A percentile compares a stretch with the other conserved stretches of the same genome.
phyloP scores from a whole-genome alignment of 2,888 invertebrate species.

The Dusona sp. region DNA sequence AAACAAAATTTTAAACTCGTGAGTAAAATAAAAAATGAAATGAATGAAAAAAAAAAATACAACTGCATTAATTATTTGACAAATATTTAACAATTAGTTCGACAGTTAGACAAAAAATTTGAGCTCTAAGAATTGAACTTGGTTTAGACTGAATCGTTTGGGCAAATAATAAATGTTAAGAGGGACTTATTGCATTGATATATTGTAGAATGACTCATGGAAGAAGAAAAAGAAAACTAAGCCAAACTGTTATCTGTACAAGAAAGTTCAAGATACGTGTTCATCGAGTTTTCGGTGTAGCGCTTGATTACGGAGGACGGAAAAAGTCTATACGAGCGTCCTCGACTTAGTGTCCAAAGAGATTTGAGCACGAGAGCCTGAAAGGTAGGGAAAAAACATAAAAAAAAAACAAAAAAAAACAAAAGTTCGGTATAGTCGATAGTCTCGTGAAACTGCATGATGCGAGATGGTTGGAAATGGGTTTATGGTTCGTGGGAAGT shows the following conservation, averaged over 20 bases:
- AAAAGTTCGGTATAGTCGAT: constrained; percentile 5
- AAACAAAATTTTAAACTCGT: too few species aligned
- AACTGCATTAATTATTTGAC: too few species aligned
- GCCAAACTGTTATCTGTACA: not conserved
- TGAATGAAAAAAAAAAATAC: too few species aligned
- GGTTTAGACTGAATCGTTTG: not conserved
- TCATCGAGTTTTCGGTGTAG: not conserved
- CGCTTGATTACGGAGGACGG: not conserved
- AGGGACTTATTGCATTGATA: not conserved
- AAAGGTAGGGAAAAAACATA: not conserved
- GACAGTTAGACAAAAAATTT: not conserved
- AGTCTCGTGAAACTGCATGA: not conserved
- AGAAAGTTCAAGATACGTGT: not conserved
- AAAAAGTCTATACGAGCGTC: not conserved
- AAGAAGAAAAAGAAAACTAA: not conserved
- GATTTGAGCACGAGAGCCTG: not conserved
- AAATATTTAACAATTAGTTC: too few species aligned
- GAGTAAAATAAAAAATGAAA: too few species aligned
- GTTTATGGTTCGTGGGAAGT: not conserved
- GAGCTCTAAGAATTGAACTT: not conserved
- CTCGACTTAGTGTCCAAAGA: not conserved
- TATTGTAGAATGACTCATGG: not conserved
- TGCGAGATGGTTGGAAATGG: not conserved
- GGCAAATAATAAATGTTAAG: not conserved
- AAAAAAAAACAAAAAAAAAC: not conserved